Conservation (phyloP, 2,113 vertebrate species). For the Capreolus pygargus region DNA sequence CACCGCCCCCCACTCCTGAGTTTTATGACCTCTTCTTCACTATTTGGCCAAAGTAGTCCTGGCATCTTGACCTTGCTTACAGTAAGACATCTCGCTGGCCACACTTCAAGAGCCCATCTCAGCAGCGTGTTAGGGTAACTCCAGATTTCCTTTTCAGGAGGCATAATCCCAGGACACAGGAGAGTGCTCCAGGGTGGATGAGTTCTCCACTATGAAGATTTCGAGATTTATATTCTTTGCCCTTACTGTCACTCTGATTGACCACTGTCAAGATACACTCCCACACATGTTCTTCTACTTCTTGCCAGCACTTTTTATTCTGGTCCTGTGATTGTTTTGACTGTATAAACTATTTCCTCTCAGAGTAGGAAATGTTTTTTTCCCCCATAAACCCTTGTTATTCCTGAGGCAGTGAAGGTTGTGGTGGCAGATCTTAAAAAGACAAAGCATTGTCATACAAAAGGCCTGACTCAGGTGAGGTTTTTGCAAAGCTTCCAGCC, state of each 20-base stretch:
- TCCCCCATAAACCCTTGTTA: neutral
- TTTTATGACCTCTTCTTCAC: neutral
- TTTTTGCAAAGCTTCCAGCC: neutral
- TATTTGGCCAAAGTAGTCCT: neutral
- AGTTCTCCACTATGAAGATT: neutral
- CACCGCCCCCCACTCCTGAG: neutral
- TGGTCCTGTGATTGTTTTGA: slow-evolving; percentile 19
- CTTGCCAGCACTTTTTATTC: neutral
- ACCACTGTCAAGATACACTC: neutral
- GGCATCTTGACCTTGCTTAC: neutral
- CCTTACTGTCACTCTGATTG: neutral
- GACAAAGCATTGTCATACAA: neutral
- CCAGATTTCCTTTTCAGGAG: neutral
- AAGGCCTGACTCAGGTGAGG: neutral
- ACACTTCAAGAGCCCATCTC: neutral
- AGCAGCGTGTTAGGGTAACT: neutral
- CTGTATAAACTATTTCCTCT: neutral
- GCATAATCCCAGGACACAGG: neutral
- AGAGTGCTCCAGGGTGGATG: neutral
- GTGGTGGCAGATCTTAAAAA: neutral
- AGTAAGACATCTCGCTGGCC: neutral
- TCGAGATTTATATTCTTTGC: neutral
- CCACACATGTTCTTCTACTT: neutral
- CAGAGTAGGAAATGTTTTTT: slow-evolving; percentile 6
- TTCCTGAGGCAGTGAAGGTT: neutral